Conservation (phyloP, 2,797 vertebrate genomes). For the Poecilia velifera region DNA sequence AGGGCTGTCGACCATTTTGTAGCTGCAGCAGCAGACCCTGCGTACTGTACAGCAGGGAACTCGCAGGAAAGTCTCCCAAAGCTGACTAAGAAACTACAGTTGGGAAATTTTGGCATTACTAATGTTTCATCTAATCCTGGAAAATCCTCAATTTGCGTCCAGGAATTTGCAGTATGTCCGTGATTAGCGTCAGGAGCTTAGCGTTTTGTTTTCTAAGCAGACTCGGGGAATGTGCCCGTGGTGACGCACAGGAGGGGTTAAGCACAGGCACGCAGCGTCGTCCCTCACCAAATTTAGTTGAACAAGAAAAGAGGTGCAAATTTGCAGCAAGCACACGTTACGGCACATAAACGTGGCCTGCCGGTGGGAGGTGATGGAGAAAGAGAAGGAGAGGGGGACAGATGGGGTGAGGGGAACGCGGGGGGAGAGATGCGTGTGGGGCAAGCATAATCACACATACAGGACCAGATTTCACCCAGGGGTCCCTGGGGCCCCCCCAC, state of each 20-base stretch:
- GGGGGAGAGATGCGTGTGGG: slow-evolving; percentile 20
- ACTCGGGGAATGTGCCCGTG: slow-evolving; percentile 47
- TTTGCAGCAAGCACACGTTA: slow-evolving; percentile 11
- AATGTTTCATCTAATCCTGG: slow-evolving; percentile 54
- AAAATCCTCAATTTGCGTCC: slow-evolving; percentile 66
- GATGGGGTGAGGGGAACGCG: slow-evolving; percentile 6
- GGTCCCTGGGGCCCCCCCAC: slow-evolving; percentile 57
- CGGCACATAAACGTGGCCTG: slow-evolving; percentile 61
- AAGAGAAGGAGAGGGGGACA: slow-evolving; percentile 30
- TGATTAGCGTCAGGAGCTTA: slow-evolving; percentile 49
- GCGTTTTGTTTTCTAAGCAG: slow-evolving; percentile 53
- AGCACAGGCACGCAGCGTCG: slow-evolving; percentile 26
- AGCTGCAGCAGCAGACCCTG: slow-evolving; percentile 55
- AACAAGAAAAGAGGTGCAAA: neutral
- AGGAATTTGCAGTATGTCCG: slow-evolving; percentile 64
- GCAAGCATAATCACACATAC: slow-evolving; percentile 43
- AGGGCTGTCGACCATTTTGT: slow-evolving; percentile 83
- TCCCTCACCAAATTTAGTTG: slow-evolving; percentile 24
- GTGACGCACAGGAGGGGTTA: slow-evolving; percentile 41
- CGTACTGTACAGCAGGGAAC: slow-evolving; percentile 39
- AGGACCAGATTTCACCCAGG: slow-evolving; percentile 60
- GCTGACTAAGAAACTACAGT: slow-evolving; percentile 28
- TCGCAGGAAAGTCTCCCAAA: slow-evolving; percentile 27
- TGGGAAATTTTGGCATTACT: slow-evolving; percentile 46
- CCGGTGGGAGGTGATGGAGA: slow-evolving; percentile 60